Base-by-base conservation (phyloP, 2,888 invertebrate genomes). In the Temnothorax ravouxi region DNA sequence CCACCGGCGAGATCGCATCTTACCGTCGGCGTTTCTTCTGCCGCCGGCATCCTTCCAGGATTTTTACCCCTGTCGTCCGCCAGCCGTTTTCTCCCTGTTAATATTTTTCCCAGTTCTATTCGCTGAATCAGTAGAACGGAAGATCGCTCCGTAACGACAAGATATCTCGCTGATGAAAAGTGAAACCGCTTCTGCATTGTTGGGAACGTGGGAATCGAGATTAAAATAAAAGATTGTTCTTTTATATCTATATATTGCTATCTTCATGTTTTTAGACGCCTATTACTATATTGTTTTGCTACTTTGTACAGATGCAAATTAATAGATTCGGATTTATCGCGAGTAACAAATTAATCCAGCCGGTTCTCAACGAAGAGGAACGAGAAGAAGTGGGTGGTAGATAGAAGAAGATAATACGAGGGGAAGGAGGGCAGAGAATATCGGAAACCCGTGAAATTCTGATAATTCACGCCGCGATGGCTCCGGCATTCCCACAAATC, bases 371-470 rank as follows among this genome's bases (percentile, higher is more conserved):
- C 18, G 56, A 72, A 47, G 34, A n/a, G 41, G 21, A 59, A 61
- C 59, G 72, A 47, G 25, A 64, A 67, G 67, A 72, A 74, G 59
- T 44, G 56, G 80, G 50, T 64, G 79, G 54, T 52, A 34, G 50
- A 61, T 41, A 59, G 38, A 44, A 41, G 69, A 76, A 64, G 76
- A 75, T 69, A 82, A 50, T 47, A 64, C 71, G 34, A 5, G 34
- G 34, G 0, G 34, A 34, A 34, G 77, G 74, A 77, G 84, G 72
- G 76, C 74, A 67, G 34, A 34, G 34, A 75, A 41, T 64, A 52
- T 76, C 77, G 72, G 67, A 75, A 75, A 76, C 80, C 86, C 88
- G 88, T 87, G 89, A 88, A 89, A 89, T 89, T 82, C 61, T 72
- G 85, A 89, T 89, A 72, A 83, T 88, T 81, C 86, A 77, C 85